phyloP scores from a whole-genome alignment of 2,888 invertebrate genomes.

The Uropetala carovei region DNA sequence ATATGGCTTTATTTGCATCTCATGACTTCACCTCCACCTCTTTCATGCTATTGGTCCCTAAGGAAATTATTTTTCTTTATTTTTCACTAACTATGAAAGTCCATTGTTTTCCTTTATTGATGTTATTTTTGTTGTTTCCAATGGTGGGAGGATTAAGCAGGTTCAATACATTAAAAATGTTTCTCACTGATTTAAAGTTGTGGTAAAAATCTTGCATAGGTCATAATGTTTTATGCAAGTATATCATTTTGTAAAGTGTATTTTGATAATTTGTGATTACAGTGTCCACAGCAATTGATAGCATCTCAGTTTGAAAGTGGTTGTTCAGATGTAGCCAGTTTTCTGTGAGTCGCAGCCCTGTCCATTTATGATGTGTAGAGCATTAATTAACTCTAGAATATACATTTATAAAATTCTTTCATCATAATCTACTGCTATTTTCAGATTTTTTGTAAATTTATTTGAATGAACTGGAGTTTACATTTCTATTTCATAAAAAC shows the following conservation, averaged over 20 bases:
- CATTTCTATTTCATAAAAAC: constrained; percentile 42
- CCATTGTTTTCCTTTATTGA: constrained; percentile 2
- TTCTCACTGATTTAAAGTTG: not conserved
- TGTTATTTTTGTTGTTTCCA: not conserved
- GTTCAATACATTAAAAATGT: not conserved
- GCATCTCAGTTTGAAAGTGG: constrained; percentile 49
- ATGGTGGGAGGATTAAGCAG: not conserved
- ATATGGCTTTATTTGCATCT: constrained; percentile 60
- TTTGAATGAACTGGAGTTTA: constrained; percentile 11
- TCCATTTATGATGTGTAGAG: constrained; percentile 61
- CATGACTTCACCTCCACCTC: constrained; percentile 53
- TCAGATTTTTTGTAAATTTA: constrained; percentile 3
- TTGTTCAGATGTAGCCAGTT: constrained; percentile 64
- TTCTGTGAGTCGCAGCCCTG: constrained; percentile 46
- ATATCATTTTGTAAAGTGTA: constrained; percentile 37
- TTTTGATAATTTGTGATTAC: constrained; percentile 43
- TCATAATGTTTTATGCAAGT: constrained; percentile 2
- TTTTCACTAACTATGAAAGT: not conserved
- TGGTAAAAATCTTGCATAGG: not conserved
- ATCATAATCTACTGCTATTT: not conserved
- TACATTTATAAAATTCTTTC: not conserved
- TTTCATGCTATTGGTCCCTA: constrained; percentile 30
- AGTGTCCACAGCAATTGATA: not conserved
- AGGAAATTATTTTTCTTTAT: constrained; percentile 12
- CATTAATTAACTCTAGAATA: constrained; percentile 25